Percentiles rank a stretch among this genome's conserved stretches.
Evolutionary conservation across 2,797 vertebrate species (phyloP).

Genomic region (Dendrocincla tyrannina): DNA sequence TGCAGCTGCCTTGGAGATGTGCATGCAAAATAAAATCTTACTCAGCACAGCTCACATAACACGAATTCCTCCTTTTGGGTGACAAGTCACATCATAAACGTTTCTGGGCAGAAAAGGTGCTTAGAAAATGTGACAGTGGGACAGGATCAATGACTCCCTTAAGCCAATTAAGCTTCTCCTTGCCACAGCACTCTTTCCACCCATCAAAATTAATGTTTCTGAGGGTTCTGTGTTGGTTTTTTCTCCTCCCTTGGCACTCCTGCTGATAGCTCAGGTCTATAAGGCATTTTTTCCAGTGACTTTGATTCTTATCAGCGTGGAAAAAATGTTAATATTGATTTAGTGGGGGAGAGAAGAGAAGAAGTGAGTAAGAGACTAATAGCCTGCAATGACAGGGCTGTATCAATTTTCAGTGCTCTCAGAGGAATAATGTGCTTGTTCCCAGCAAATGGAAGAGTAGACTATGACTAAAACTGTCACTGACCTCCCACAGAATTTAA

Average conservation of each 20-base stretch:
- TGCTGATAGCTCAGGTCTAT: background rate
- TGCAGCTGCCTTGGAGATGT: background rate
- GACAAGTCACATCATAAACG: background rate
- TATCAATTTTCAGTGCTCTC: slow-evolving; percentile 12
- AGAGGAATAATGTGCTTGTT: slow-evolving; percentile 4
- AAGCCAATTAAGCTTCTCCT: background rate
- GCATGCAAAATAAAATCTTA: background rate
- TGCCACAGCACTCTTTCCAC: background rate
- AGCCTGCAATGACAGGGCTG: background rate
- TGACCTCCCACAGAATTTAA: slow-evolving; percentile 26
- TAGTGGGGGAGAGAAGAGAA: background rate
- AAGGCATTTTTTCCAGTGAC: background rate
- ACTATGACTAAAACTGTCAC: background rate
- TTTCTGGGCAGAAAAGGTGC: background rate
- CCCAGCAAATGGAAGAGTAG: slow-evolving; percentile 24
- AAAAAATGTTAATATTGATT: slow-evolving; percentile 27
- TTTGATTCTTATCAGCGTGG: slow-evolving; percentile 1
- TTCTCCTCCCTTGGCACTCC: background rate
- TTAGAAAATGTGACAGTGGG: background rate
- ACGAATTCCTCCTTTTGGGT: background rate
- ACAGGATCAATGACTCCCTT: background rate
- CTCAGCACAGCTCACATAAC: background rate
- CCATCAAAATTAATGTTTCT: background rate
- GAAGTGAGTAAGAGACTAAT: background rate
- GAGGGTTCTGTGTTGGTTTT: background rate